Base-by-base conservation (phyloP, 2,113 vertebrate genomes). In the Gallinago media region DNA sequence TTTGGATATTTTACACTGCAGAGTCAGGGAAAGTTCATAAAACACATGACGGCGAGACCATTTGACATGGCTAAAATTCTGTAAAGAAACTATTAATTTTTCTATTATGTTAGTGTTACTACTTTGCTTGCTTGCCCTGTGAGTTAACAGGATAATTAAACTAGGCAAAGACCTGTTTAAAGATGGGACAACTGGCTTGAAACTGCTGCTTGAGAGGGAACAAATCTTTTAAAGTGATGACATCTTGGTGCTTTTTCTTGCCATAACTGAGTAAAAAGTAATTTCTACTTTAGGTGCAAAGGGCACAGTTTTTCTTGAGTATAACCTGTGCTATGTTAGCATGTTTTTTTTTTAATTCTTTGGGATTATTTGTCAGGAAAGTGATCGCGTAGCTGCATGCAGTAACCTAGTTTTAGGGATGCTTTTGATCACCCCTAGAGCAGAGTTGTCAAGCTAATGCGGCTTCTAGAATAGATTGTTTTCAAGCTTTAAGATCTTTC, bases 391-490 rank as follows among this genome's bases (percentile, higher is more conserved):
- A 52, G 83, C 56, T 81, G 47, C 29, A 7, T 70, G 36, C 36
- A 46, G 49, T 89, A 89, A 68, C 87, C 84, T 82, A 85, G 16
- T 87, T 95, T 75, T 87, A 44, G 34, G 36, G 70, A 56, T 79
- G 83, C 66, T 82, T 96, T 95, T 96, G 89, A 94, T 96, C 93
- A 96, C 19, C 27, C 4, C 4, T 70, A 44, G 55, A 70, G 40
- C 68, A 77, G 42, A 67, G 54, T 54, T 94, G 82, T 88, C 62
- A 92, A 62, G 34, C 44, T 78, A 55, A 79, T 73, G 21, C 32
- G 26, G 14, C 34, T 95, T 94, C 32, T 59, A 34, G 80, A 89
- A 72, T 12, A 93, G 36, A 5, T 58, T 82, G 65, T 74, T 94
- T 88, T 68, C 61, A 63, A 34, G 29, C 23, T 93, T 83, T 58